A percentile compares a stretch with the other conserved stretches of the same genome.
phyloP scores from a whole-genome alignment of 2,113 vertebrate genomes.

The Corythornis madagascariensis region DNA sequence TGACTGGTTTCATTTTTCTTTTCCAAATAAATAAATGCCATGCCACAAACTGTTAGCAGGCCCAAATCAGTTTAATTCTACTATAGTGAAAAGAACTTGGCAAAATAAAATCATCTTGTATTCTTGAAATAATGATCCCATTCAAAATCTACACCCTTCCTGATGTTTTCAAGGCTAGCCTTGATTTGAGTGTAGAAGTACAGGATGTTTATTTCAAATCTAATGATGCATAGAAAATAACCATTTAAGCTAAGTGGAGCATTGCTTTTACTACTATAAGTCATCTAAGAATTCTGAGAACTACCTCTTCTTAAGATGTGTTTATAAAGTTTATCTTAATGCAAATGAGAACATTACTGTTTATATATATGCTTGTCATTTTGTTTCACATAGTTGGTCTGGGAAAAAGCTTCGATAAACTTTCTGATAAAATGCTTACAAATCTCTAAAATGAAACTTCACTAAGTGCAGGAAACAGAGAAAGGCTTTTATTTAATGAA shows the following conservation, averaged over 20 bases:
- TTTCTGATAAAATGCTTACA: neutral
- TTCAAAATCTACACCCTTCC: neutral
- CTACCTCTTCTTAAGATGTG: neutral
- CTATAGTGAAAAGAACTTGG: neutral
- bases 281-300: slow-evolving; percentile 3
- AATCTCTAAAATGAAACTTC: neutral
- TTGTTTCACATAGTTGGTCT: neutral
- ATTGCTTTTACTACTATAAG: neutral
- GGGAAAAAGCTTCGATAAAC: neutral
- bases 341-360: slow-evolving; percentile 20
- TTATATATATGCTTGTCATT: neutral
- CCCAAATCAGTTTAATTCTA: neutral
- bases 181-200: neutral
- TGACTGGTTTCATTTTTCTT: neutral
- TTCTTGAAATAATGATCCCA: neutral
- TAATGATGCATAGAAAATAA: neutral
- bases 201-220: neutral
- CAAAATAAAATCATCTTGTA: neutral
- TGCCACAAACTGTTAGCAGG: neutral
- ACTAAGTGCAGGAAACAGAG: neutral
- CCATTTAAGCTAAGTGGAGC: neutral
- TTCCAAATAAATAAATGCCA: neutral
- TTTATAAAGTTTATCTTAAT: slow-evolving; percentile 54
- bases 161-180: neutral
- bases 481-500: neutral